Evolutionary conservation across 1,140 invertebrate genomes (phyloP).

Genomic region (Stenopsyche tienmushanensis): DNA sequence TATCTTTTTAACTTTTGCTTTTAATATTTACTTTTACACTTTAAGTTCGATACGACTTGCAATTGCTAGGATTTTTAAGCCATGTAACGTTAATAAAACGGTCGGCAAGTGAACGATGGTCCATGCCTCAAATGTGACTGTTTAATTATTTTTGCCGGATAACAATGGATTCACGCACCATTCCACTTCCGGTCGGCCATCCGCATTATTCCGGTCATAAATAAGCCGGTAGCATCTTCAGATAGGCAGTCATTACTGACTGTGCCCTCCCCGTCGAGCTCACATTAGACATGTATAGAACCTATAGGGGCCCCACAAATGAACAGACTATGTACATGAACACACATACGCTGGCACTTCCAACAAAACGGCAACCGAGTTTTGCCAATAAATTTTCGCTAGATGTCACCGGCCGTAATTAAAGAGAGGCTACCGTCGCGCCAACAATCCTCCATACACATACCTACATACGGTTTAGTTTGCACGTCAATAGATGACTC

Average conservation of each 20-base stretch:
- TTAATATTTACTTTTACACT: no score
- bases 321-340: background rate
- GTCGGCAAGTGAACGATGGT: no score
- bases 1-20: no score
- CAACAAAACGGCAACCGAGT: slow-evolving; percentile 23
- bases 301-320: background rate
- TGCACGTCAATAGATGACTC: no score
- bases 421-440: slow-evolving; percentile 30
- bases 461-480: background rate
- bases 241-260: slow-evolving; percentile 26
- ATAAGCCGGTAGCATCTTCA: slow-evolving; percentile 22
- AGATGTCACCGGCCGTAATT: slow-evolving; percentile 39
- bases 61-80: no score
- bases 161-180: background rate
- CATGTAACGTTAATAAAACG: no score
- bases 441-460: slow-evolving; percentile 7
- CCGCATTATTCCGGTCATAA: slow-evolving; percentile 17
- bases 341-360: background rate
- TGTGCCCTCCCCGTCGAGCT: background rate
- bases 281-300: background rate
- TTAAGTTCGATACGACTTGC: no score
- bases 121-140: background rate
- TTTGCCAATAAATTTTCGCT: slow-evolving; percentile 40
- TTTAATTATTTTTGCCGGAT: background rate
- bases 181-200: background rate